Conservation (phyloP, 1,140 invertebrate species). For the Metopolophium dirhodum region DNA sequence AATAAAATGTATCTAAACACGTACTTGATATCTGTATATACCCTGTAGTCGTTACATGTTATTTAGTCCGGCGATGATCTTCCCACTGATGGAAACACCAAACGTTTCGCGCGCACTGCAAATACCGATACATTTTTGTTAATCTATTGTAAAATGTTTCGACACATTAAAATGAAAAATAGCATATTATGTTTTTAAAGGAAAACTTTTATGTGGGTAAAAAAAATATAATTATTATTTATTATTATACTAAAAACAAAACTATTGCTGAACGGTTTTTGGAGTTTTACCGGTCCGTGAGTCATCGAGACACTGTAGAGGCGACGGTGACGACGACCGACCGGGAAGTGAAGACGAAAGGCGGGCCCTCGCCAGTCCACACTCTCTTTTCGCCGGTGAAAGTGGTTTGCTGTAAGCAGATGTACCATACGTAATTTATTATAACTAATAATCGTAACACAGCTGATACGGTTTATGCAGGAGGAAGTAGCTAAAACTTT, state of each 20-base stretch:
- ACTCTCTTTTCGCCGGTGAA: conserved; percentile 44
- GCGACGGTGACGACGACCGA: not conserved
- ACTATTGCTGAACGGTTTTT: not conserved
- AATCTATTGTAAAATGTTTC: not conserved
- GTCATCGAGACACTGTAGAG: conserved; percentile 8
- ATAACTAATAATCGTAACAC: not conserved
- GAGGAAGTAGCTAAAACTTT: not conserved
- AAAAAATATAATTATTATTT: not conserved
- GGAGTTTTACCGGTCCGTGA: conserved; percentile 19
- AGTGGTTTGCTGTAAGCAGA: conserved; percentile 35
- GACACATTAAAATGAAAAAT: not conserved
- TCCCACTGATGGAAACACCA: not conserved
- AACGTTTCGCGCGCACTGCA: not conserved
- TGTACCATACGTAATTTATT: conserved; percentile 30
- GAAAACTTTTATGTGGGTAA: not conserved
- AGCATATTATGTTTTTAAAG: not conserved
- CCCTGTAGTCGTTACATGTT: not conserved
- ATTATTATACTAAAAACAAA: not conserved
- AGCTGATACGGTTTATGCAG: not conserved
- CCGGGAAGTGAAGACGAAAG: conserved; percentile 53
- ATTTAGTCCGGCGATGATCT: not conserved
- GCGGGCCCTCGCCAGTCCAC: not conserved
- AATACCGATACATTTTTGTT: not conserved
- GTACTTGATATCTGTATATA: not conserved
- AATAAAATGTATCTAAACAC: not conserved